Percentiles rank a stretch among this genome's conserved stretches.
Conservation (phyloP, 2,113 vertebrate species). For the Sitta europaea region DNA sequence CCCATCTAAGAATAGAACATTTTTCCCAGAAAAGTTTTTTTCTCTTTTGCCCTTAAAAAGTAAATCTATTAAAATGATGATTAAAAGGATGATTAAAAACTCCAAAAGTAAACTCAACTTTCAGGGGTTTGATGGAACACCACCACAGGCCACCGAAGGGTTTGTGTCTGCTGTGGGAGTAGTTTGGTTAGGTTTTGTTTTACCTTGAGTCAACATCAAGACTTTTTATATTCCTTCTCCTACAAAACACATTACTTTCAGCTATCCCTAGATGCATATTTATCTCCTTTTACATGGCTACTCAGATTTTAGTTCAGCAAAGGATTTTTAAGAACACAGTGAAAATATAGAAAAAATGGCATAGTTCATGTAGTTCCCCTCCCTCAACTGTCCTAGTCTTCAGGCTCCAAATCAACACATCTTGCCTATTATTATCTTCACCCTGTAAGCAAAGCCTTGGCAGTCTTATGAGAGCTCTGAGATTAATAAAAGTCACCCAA, state of each 20-base stretch:
- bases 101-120: not conserved
- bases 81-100: not conserved
- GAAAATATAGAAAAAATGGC: not conserved
- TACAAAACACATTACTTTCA: not conserved
- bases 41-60: not conserved
- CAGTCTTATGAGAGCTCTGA: not conserved
- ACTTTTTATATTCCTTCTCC: not conserved
- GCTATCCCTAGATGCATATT: not conserved
- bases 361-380: not conserved
- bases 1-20: not conserved
- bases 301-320: not conserved
- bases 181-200: not conserved
- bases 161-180: not conserved
- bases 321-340: not conserved
- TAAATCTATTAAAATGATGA: not conserved
- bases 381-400: not conserved
- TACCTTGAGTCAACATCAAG: not conserved
- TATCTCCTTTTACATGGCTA: not conserved
- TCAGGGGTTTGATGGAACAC: not conserved
- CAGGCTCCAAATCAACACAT: not conserved
- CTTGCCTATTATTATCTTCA: not conserved
- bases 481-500: not conserved
- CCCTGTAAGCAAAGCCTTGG: not conserved
- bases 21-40: not conserved
- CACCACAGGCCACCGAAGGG: not conserved